phyloP scores from a whole-genome alignment of 2,113 vertebrate genomes.

The Anhinga anhinga region DNA sequence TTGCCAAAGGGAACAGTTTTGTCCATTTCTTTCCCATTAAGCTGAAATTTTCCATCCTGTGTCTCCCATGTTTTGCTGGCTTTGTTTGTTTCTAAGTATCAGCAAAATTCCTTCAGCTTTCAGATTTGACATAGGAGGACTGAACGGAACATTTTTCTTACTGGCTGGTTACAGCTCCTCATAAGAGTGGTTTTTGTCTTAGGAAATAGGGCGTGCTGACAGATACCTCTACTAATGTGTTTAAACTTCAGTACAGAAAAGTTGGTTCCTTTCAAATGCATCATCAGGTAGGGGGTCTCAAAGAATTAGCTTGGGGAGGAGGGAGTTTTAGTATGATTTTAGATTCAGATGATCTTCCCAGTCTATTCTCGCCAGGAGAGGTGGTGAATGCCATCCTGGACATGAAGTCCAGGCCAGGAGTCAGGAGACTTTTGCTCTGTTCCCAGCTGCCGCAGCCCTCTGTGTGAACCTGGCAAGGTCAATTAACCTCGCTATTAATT shows the following conservation, averaged over 20 bases:
- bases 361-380: not conserved
- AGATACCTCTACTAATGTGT: not conserved
- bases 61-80: not conserved
- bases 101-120: not conserved
- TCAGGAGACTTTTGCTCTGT: not conserved
- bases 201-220: not conserved
- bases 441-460: not conserved
- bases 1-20: not conserved
- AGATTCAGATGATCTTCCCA: not conserved
- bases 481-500: not conserved
- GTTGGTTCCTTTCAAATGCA: not conserved
- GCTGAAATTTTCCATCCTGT: not conserved
- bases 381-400: not conserved
- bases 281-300: not conserved
- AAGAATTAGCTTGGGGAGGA: not conserved
- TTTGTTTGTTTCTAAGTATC: not conserved
- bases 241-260: not conserved
- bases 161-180: not conserved
- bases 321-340: not conserved
- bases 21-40: not conserved
- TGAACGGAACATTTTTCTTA: not conserved
- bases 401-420: not conserved
- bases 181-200: not conserved
- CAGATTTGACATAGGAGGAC: not conserved
- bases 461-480: not conserved